phyloP scores from a whole-genome alignment of 2,113 vertebrate genomes.

The Trogon melanurus region DNA sequence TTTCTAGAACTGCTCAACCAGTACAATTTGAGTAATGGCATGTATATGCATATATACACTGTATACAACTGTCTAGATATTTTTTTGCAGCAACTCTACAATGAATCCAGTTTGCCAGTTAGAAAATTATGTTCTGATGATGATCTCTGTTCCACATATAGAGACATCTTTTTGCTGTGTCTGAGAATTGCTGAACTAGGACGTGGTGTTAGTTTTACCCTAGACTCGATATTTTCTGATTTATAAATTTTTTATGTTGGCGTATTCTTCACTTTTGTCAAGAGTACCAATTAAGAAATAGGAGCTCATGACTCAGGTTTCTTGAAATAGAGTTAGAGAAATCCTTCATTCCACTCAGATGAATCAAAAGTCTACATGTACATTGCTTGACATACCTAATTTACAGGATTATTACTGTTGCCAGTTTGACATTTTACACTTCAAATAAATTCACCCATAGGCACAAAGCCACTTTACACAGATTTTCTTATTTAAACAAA shows the following conservation, averaged over 20 bases:
- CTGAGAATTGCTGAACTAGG: background rate
- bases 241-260: constrained; percentile 27
- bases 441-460: constrained; percentile 69
- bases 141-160: background rate
- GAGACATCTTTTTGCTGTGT: background rate
- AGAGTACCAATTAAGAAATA: constrained; percentile 36
- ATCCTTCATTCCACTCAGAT: constrained; percentile 17
- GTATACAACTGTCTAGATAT: background rate
- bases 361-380: constrained; percentile 67
- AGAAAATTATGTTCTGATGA: background rate
- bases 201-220: background rate
- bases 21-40: background rate
- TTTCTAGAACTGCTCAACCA: background rate
- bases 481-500: constrained; percentile 73
- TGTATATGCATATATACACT: background rate
- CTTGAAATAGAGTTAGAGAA: constrained; percentile 30
- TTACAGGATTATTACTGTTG: constrained; percentile 52
- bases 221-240: constrained; percentile 15
- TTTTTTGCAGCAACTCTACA: background rate
- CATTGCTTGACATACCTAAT: constrained; percentile 56
- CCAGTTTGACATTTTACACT: constrained; percentile 71
- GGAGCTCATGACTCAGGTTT: constrained; percentile 41
- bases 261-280: constrained; percentile 32
- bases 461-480: constrained; percentile 61
- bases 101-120: background rate